Percentiles rank a stretch among this genome's conserved stretches.
phyloP scores from a whole-genome alignment of 2,113 vertebrate genomes.

The Serilophus lunatus region DNA sequence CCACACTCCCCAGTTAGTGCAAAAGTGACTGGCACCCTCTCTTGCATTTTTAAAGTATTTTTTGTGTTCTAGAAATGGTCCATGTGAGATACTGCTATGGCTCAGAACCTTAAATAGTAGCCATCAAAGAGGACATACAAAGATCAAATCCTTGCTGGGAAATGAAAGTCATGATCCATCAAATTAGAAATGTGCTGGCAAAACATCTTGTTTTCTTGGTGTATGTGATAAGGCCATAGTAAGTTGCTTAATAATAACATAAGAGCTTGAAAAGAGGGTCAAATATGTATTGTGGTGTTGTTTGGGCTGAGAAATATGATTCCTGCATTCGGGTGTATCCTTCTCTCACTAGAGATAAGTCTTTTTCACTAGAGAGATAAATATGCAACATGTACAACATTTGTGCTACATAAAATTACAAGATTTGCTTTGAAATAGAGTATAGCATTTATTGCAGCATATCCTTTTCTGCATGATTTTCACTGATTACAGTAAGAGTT shows the following conservation, averaged over 20 bases:
- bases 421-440: neutral
- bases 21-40: neutral
- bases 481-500: neutral
- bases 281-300: neutral
- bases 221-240: neutral
- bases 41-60: neutral
- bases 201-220: constrained; percentile 17
- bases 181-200: neutral
- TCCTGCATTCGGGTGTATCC: neutral
- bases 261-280: neutral
- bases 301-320: neutral
- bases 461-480: neutral
- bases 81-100: neutral
- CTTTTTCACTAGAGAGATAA: neutral
- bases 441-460: neutral
- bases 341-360: neutral
- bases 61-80: neutral
- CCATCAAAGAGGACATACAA: neutral
- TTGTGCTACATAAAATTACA: neutral
- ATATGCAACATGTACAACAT: neutral
- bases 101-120: neutral
- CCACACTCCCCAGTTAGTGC: neutral
- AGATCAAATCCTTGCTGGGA: neutral
- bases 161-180: neutral
- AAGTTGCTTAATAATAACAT: neutral